Evolutionary conservation across 2,113 vertebrate species (phyloP).

Genomic region (Hucho hucho): DNA sequence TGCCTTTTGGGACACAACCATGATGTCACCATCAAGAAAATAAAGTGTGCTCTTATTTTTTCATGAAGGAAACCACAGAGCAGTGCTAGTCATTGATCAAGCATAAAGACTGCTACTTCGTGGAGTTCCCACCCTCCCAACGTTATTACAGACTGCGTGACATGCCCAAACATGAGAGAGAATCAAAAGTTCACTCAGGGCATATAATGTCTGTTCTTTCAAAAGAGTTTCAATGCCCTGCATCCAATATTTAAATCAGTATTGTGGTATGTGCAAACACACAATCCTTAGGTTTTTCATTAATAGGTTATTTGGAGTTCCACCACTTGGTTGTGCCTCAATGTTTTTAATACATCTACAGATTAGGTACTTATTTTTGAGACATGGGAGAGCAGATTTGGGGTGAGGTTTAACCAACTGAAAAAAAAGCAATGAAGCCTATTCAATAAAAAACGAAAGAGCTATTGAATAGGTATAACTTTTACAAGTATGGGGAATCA

Average conservation of each 20-base stretch:
- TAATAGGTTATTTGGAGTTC: no score
- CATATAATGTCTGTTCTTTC: not conserved
- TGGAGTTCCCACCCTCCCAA: constrained; percentile 14
- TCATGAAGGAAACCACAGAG: constrained; percentile 20
- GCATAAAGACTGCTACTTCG: not conserved
- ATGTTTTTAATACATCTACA: no score
- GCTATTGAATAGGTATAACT: no score
- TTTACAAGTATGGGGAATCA: no score
- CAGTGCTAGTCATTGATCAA: constrained; percentile 11
- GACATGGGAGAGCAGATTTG: no score
- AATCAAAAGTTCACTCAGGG: constrained; percentile 19
- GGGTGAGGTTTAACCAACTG: no score
- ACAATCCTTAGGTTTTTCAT: no score
- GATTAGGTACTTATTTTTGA: no score
- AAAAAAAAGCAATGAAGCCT: no score
- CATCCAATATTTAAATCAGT: not conserved
- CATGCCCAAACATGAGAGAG: constrained; percentile 23
- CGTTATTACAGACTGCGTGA: constrained; percentile 38
- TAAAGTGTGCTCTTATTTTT: not conserved
- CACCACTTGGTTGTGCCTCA: no score
- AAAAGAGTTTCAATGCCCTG: not conserved
- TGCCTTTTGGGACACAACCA: not conserved
- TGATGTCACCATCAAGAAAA: not conserved
- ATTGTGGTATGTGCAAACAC: no score
- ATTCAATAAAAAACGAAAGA: no score